These are phyloP conservation scores for Holacanthus passer DNA, from an alignment of 2,113 vertebrate genomes.

Conservation along the genomic window DNA sequence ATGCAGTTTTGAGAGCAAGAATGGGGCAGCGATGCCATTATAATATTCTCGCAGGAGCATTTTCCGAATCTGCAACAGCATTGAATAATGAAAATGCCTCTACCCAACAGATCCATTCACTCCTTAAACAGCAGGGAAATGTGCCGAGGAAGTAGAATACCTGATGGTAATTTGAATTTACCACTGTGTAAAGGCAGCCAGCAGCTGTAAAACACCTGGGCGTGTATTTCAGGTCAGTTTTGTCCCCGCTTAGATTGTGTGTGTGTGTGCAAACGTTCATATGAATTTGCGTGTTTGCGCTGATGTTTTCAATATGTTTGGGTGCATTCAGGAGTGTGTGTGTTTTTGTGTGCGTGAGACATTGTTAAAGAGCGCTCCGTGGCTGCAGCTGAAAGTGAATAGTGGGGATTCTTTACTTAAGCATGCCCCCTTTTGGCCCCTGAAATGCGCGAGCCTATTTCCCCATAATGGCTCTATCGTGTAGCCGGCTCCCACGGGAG, in stretches of 20 bases:
- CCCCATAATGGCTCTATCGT: conserved; percentile 76
- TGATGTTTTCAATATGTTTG: background rate
- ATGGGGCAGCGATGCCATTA: conserved; percentile 53
- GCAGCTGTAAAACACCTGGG: conserved; percentile 48
- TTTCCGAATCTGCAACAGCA: conserved; percentile 63
- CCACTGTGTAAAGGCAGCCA: conserved; percentile 47
- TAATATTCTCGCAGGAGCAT: conserved; percentile 58
- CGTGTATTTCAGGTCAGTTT: conserved; percentile 22
- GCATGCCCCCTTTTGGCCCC: conserved; percentile 78
- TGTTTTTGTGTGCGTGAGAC: conserved; percentile 8
- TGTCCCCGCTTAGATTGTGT: conserved; percentile 28
- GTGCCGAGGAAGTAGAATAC: conserved; percentile 37
- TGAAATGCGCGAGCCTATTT: conserved; percentile 73
- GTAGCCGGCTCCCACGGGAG: conserved; percentile 73
- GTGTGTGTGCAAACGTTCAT: background rate
- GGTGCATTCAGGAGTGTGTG: conserved; percentile 8
- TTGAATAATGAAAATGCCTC: conserved; percentile 76
- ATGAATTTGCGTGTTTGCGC: conserved; percentile 20
- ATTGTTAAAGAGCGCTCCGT: conserved; percentile 29
- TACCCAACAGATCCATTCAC: conserved; percentile 62
- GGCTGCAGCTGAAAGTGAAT: conserved; percentile 69
- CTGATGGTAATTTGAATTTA: conserved; percentile 58
- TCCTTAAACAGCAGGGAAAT: conserved; percentile 48
- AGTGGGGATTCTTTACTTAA: conserved; percentile 79
- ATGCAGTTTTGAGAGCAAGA: conserved; percentile 70